Evolutionary conservation across 2,888 invertebrate species (phyloP).

Genomic region (Drosophila robusta): DNA sequence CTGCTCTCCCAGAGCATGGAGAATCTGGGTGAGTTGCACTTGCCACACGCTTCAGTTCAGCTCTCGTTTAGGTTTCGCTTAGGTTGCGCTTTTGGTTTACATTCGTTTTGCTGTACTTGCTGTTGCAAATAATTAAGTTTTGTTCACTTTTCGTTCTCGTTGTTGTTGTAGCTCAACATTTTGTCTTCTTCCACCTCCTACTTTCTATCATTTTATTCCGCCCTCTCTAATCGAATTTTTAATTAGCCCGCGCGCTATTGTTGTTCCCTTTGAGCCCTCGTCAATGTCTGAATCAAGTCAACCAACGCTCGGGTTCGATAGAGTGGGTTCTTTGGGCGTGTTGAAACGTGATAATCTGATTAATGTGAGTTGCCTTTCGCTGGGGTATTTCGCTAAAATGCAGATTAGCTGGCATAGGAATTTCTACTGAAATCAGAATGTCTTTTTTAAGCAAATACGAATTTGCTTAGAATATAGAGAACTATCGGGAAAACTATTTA

Average conservation of each 20-base stretch:
- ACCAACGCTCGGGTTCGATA: conserved; percentile 13
- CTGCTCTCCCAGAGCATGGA: conserved; percentile 97
- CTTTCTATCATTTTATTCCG: conserved; percentile 37
- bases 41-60: neutral
- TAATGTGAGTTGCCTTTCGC: conserved; percentile 45
- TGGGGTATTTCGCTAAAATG: conserved; percentile 10
- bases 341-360: conserved; percentile 66
- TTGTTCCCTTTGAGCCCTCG: conserved; percentile 19
- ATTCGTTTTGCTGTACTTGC: conserved; percentile 16
- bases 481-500: neutral
- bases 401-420: conserved; percentile 37
- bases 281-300: conserved; percentile 55
- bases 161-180: conserved; percentile 62
- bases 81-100: conserved; percentile 27
- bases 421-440: conserved; percentile 36
- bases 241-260: conserved; percentile 58
- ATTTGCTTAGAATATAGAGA: neutral
- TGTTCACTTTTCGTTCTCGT: conserved; percentile 42
- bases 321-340: conserved; percentile 3
- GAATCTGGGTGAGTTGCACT: conserved; percentile 90
- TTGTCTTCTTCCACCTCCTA: conserved; percentile 16
- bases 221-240: conserved; percentile 72
- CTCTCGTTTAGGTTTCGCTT: conserved; percentile 34
- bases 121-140: conserved; percentile 38
- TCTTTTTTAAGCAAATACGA: neutral